Percentiles rank a stretch among this genome's conserved stretches.
These are phyloP conservation scores for Sylvicola fuscatus DNA, from an alignment of 2,888 invertebrate genomes.

Conservation along the genomic window DNA sequence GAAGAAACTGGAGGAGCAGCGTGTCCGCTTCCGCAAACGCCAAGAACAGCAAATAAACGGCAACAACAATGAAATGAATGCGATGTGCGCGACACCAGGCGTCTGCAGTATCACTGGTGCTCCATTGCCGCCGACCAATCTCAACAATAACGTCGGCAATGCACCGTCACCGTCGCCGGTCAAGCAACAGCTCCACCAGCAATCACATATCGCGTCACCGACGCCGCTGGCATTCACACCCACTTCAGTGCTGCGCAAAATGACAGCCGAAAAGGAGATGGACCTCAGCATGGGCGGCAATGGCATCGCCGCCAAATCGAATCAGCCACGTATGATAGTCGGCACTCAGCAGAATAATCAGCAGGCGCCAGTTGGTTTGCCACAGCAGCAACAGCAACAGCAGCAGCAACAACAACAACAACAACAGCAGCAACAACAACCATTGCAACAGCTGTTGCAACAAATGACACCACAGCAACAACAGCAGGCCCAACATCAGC, in stretches of 20 bases:
- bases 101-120: too few species aligned
- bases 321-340: conserved; percentile 7
- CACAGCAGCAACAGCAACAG: conserved; percentile 4
- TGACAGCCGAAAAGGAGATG: conserved; percentile 77
- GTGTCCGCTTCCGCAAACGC: conserved; percentile 61
- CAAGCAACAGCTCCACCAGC: conserved; percentile 14
- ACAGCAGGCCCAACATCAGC: too few species aligned
- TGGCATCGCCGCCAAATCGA: conserved; percentile 2
- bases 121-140: too few species aligned
- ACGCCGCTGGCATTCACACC: conserved; percentile 79
- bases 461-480: not conserved
- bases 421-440: conserved; percentile 5
- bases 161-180: conserved; percentile 10
- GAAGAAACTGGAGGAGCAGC: conserved; percentile 74
- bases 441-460: conserved; percentile 6
- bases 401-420: conserved; percentile 4
- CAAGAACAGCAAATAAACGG: conserved; percentile 31
- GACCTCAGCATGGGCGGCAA: conserved; percentile 22
- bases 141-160: conserved; percentile 4
- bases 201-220: conserved; percentile 40
- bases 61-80: conserved; percentile 3
- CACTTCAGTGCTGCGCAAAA: conserved; percentile 81
- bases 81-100: too few species aligned
- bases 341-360: conserved; percentile 18
- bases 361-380: conserved; percentile 11